These are phyloP conservation scores for Elegia similella DNA, from an alignment of 2,888 invertebrate genomes.

Conservation along the genomic window DNA sequence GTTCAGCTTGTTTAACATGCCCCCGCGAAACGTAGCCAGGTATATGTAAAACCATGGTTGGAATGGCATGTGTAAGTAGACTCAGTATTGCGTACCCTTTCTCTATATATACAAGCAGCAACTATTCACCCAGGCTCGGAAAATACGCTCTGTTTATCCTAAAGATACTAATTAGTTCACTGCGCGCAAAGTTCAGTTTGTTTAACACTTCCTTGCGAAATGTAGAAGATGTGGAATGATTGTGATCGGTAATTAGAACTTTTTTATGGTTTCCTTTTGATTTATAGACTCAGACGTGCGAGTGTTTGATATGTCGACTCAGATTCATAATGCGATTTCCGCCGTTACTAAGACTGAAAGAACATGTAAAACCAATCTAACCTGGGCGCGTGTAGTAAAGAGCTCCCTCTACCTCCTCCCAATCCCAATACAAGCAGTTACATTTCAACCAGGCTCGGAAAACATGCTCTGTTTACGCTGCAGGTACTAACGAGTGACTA, in stretches of 20 bases:
- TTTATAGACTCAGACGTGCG: no score
- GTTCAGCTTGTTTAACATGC: conserved; percentile 11
- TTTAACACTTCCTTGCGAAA: conserved; percentile 7
- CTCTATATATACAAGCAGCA: no score
- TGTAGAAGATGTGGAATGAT: background rate
- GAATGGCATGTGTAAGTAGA: no score
- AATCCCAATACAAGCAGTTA: no score
- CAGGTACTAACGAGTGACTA: conserved; percentile 17
- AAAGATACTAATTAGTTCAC: conserved; percentile 16
- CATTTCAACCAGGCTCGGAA: background rate
- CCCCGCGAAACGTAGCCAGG: conserved; percentile 5
- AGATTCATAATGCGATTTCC: no score
- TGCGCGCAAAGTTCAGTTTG: conserved; percentile 7
- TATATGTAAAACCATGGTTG: no score
- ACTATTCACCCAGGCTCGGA: background rate
- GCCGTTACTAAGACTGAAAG: no score
- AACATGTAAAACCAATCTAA: no score
- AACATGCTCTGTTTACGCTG: background rate
- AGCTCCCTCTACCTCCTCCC: background rate
- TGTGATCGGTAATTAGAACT: conserved; percentile 2
- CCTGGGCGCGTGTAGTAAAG: no score
- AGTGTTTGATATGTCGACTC: no score
- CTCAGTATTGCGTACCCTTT: no score
- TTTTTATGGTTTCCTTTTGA: conserved; percentile 3
- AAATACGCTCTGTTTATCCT: background rate